A percentile compares a stretch with the other conserved stretches of the same genome.
These are phyloP conservation scores for Natator depressus DNA, from an alignment of 2,113 vertebrate species.

Conservation along the genomic window DNA sequence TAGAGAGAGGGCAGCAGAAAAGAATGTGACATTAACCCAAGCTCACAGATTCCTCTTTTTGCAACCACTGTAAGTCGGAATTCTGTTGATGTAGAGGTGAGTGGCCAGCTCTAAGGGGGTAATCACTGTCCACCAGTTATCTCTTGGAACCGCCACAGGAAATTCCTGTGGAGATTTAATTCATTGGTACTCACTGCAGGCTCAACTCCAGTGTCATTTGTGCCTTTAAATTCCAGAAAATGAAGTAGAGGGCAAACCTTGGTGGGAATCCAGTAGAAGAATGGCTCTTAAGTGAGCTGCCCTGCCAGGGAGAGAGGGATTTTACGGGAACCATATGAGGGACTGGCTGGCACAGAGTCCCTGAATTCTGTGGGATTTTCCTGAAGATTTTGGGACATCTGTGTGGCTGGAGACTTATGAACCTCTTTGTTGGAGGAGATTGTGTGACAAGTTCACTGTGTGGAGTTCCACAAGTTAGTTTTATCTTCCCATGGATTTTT, in stretches of 20 bases:
- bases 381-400: background rate
- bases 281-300: background rate
- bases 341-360: background rate
- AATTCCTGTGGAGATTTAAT: background rate
- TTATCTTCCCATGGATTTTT: background rate
- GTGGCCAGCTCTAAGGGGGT: background rate
- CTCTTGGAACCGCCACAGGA: background rate
- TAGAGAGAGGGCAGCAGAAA: background rate
- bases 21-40: background rate
- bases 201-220: background rate
- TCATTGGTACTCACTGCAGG: background rate
- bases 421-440: constrained; percentile 11
- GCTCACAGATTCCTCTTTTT: background rate
- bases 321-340: rapidly evolving
- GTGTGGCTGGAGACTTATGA: constrained; percentile 9
- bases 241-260: background rate
- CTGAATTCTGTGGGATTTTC: background rate
- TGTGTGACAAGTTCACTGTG: background rate
- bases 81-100: background rate
- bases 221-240: background rate
- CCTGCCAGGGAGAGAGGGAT: background rate
- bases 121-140: background rate
- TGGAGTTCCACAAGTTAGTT: background rate
- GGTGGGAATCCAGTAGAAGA: background rate
- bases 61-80: constrained; percentile 1